Percentiles rank a stretch among this genome's conserved stretches.
Evolutionary conservation across 1,140 invertebrate species (phyloP).

Genomic region (Macrostomum lignano): DNA sequence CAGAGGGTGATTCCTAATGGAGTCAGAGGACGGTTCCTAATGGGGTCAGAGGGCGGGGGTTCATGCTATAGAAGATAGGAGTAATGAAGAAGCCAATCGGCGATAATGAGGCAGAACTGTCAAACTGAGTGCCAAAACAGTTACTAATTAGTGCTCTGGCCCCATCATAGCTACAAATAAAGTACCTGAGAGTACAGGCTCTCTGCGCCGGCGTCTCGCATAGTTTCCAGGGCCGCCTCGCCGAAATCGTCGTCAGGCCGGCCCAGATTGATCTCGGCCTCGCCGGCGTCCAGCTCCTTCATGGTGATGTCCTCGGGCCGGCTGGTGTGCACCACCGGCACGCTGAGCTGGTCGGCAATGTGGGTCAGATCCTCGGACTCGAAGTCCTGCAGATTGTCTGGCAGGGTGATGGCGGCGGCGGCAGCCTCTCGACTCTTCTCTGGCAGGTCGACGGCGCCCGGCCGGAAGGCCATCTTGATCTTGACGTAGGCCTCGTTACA

Average conservation of each 20-base stretch:
- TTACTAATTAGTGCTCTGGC: too few species aligned
- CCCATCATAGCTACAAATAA: neutral
- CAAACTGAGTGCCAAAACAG: neutral
- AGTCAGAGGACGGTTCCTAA: too few species aligned
- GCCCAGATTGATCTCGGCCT: slow-evolving; percentile 41
- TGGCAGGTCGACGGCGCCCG: slow-evolving; percentile 82
- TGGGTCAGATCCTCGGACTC: too few species aligned
- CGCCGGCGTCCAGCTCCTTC: slow-evolving; percentile 88
- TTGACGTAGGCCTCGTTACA: slow-evolving; percentile 99
- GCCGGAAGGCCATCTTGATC: slow-evolving; percentile 95
- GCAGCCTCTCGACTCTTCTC: slow-evolving; percentile 69
- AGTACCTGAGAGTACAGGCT: neutral
- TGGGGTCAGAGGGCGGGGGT: too few species aligned
- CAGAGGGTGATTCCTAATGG: too few species aligned
- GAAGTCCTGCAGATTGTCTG: slow-evolving; percentile 51
- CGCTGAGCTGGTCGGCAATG: slow-evolving; percentile 68
- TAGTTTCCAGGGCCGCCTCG: slow-evolving; percentile 1
- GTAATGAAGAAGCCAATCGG: neutral
- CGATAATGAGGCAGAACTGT: too few species aligned
- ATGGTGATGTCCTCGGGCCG: slow-evolving; percentile 94
- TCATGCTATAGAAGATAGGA: too few species aligned
- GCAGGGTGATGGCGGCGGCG: slow-evolving; percentile 69
- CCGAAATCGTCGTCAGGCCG: slow-evolving; percentile 29
- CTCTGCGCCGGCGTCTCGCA: slow-evolving; percentile 1
- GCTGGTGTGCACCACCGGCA: slow-evolving; percentile 50